Percentiles rank a stretch among this genome's conserved stretches.
Evolutionary conservation across 2,888 invertebrate genomes (phyloP).

Genomic region (Aricia artaxerxes): DNA sequence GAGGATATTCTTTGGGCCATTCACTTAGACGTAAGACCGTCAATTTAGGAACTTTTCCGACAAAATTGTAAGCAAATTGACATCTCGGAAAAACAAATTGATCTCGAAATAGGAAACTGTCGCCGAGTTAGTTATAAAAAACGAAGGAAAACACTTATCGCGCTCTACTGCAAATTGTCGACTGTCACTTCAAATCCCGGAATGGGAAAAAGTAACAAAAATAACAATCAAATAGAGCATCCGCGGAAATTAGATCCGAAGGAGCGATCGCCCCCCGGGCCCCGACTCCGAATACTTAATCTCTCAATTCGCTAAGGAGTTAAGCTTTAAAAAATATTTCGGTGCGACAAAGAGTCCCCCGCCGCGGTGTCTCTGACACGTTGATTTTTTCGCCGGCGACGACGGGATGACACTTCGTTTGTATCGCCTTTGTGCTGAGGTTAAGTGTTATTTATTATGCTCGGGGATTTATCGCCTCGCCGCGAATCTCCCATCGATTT

Average conservation of each 20-base stretch:
- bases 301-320: constrained; percentile 82
- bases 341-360: constrained; percentile 75
- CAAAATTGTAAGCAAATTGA: constrained; percentile 35
- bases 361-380: constrained; percentile 80
- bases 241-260: constrained; percentile 78
- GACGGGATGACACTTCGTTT: constrained; percentile 78
- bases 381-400: constrained; percentile 76
- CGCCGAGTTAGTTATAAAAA: constrained; percentile 76
- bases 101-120: constrained; percentile 59
- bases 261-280: constrained; percentile 80
- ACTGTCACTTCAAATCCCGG: constrained; percentile 77
- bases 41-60: constrained; percentile 1
- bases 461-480: constrained; percentile 40
- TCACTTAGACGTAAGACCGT: not conserved
- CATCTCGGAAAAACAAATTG: constrained; percentile 44
- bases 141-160: constrained; percentile 76
- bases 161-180: constrained; percentile 77
- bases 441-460: constrained; percentile 79
- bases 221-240: constrained; percentile 80
- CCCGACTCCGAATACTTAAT: constrained; percentile 82
- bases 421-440: constrained; percentile 78
- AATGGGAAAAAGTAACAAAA: constrained; percentile 76
- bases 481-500: constrained; percentile 14
- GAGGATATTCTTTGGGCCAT: not conserved
- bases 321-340: constrained; percentile 80